Evolutionary conservation across 64 coral and sea anemone species (phyloP), one percentile per base, ranked within the genome.

Genomic region (Montipora capricornis): DNA sequence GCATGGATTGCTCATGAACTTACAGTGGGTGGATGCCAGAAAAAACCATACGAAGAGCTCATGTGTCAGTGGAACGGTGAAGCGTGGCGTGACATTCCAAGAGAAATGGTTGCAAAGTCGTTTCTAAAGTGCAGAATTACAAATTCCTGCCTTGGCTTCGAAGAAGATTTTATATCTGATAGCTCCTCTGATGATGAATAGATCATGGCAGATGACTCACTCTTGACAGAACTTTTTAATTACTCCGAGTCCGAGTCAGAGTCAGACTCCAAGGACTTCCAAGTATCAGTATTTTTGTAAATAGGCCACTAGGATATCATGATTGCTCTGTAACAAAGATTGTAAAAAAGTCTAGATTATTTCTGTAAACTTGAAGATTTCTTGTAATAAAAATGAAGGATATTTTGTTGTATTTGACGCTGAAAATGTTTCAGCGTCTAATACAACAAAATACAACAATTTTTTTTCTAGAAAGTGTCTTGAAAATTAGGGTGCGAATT

Each of bases 31-130:
- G 84, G 92, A 29, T 8, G 59, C 64, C 61, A 51, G 83, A 55
- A 62, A 70, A 93, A 93, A 80, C 26, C 84, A 44, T 74, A 66
- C 20, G 14, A 79, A 46, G 51, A 79, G 9, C 19, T 87, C 44
- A 80, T 93, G 87, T 93, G 90, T 55, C 68, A 48, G 44, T 93
- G 92, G 75, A 80, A 24, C 11, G 16, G 62, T 14, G 45, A 89
- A 73, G 59, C 75, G 10, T 93, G 81, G 79, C 49, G 58, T 20
- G 79, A 81, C 49, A 81, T 81, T 37, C 79, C 79, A 81, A 55
- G 50, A 24, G 14, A 81, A 81, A 20, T 81, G 19, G 50, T 81
- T 57, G 49, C 79, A 2, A 81, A 57, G 4, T 58, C 50, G 0
- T 81, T 81, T 37, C 9, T 58, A 37, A 81, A 81, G 24, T 81